Evolutionary conservation across 2,113 vertebrate genomes (phyloP), one percentile per base, ranked within the genome.

Genomic region (Siniperca chuatsi): DNA sequence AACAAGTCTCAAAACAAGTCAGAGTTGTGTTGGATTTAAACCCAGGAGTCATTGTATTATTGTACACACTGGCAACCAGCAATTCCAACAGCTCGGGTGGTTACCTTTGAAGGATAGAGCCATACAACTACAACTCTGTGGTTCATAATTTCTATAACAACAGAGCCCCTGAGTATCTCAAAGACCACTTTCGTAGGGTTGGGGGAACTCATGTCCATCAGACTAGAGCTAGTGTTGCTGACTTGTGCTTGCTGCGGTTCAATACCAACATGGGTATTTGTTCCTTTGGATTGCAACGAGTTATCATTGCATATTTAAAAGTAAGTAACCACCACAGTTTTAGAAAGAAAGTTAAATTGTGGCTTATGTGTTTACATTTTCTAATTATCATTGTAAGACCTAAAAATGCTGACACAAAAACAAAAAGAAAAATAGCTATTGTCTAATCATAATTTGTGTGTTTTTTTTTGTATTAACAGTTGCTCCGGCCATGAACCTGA

Each of bases 401-500:
- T 23, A 55, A 23, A 18, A 4, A 69, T 23, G 33, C 44, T 48
- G 66, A 21, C 13, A n/a, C n/a, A 25, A 58, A 57, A 12, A n/a
- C 8, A 9, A 25, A 58, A 57, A 12, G 1, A n/a, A 33, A 64
- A 37, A 29, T 18, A 23, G 7, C 20, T 13, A 16, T 54, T 18
- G 6, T 44, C 35, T 44, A 72, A 54, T 29, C 23, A 48, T 44
- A 18, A 33, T 64, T 74, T 21, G 16, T 37, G 12, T 23, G 20
- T 1, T 48, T 35, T 12, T 25, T 79, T 85, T 54, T 79, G 25
- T 81, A 78, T 89, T 35, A 76, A 86, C 93, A 99, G 98, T 99
- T 94, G 95, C 97, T 89, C 96, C 98, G 60, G 97, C 97, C 0
- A 95, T 96, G 94, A 97, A 97, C 89, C 90, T 99, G 87, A 96